Conservation (phyloP, 2,888 invertebrate genomes). For the Drosophila lutescens region DNA sequence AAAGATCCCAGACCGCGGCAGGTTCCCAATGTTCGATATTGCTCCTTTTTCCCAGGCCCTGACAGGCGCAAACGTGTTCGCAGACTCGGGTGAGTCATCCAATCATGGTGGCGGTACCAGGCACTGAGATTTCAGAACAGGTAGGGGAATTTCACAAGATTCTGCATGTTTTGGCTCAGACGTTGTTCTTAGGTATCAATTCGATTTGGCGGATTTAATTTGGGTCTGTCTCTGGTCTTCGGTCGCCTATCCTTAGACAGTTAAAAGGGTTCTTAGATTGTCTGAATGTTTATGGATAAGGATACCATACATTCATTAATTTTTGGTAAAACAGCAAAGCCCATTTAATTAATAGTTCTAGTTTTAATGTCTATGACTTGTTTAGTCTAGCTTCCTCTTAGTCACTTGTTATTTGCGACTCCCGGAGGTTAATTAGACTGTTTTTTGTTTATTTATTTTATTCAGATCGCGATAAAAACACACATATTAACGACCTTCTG, state of each 20-base stretch:
- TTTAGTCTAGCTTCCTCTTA: slow-evolving; percentile 8
- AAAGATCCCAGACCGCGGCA: slow-evolving; percentile 33
- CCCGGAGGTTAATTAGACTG: slow-evolving; percentile 16
- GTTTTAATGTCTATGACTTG: background rate
- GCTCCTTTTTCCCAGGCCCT: slow-evolving; percentile 67
- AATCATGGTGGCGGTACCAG: slow-evolving; percentile 33
- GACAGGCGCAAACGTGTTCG: slow-evolving; percentile 66
- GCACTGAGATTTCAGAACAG: slow-evolving; percentile 45
- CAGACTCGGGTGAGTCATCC: slow-evolving; percentile 35
- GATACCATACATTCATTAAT: background rate
- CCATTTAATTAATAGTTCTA: background rate
- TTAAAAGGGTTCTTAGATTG: slow-evolving; percentile 2
- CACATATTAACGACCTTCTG: slow-evolving; percentile 18
- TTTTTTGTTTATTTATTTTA: slow-evolving; percentile 2
- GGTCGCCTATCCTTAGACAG: background rate
- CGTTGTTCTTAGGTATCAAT: slow-evolving; percentile 29
- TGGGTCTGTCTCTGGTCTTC: background rate
- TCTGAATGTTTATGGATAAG: background rate
- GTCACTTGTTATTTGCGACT: background rate
- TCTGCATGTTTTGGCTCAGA: slow-evolving; percentile 52
- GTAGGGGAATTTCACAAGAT: slow-evolving; percentile 64
- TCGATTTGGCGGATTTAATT: slow-evolving; percentile 28
- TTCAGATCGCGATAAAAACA: slow-evolving; percentile 3
- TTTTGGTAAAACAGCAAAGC: background rate
- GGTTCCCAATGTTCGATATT: slow-evolving; percentile 35